Evolutionary conservation across 2,113 vertebrate genomes (phyloP), one percentile per base, ranked within the genome.

Genomic region (Bujurquina vittata): DNA sequence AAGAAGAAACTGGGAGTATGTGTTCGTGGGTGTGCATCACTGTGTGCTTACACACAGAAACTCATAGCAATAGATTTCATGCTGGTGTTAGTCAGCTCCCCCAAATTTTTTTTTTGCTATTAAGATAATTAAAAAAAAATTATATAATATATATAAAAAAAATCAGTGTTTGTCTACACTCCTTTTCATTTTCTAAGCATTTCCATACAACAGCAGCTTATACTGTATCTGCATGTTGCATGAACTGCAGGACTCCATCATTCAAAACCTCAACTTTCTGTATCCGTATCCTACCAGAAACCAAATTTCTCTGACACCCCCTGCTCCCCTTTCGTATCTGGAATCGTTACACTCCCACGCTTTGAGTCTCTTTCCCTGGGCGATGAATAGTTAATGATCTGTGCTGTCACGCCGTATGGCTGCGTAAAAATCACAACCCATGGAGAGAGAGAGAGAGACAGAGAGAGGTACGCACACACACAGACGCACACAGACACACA

Each of bases 381-480:
- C 87, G 59, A 90, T 92, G 91, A 93, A 94, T 92, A 92, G 90
- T 94, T 94, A 91, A 95, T 94, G 92, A 89, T 91, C 92, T 91
- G 88, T 91, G 88, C 87, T 91, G 94, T 93, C 90, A 89, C 75
- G 91, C 86, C 74, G 85, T 89, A 91, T 89, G 90, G 87, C 88
- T 84, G 85, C 55, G 77, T 89, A 92, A 93, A 94, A 94, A 89
- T 94, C 91, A 92, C 89, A 89, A 90, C 58, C 87, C 93, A 76
- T 92, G 86, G 81, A 89, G 79, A 84, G 75, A 77, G 60, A 87
- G 75, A 83, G 35, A 20, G 40, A 81, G n/a, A n/a, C 9, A 75
- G 23, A 54, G 58, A 77, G 63, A 75, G 46, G n/a, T 23, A 82
- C 58, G 81, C 61, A 62, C 58, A 75, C 46, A 80, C 69, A 17